Base-by-base conservation (phyloP, 2,113 vertebrate species). In the Dromaius novaehollandiae region DNA sequence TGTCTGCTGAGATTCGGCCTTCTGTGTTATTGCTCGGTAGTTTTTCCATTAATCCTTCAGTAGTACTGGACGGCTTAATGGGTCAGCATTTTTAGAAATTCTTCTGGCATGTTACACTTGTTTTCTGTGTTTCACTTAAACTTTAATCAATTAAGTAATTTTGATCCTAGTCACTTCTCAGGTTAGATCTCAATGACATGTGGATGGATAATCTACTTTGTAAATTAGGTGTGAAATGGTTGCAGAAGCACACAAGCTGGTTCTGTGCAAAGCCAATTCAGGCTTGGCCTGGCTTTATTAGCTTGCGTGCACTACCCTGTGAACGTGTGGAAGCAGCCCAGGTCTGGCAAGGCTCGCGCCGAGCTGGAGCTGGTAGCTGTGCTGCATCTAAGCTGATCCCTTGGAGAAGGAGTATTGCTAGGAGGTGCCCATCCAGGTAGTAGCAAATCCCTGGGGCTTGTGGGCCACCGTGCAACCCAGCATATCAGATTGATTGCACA, bases 191-290 rank as follows among this genome's bases (percentile, higher is more conserved):
- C 5, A 0, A 40, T 0, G 2, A 25, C 74, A 58, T 0, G 2
- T 55, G 88, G 82, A 36, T 28, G 78, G 70, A 63, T 89, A 60
- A 85, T 71, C 36, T 63, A 60, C 90, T 88, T 78, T 82, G 90
- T 79, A 89, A 93, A 91, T 93, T 76, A 89, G 85, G 92, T 95
- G 90, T 85, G 95, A 91, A 94, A 68, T 2, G 51, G 36, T 30
- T 79, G 85, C 70, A 75, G 90, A 85, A 73, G 75, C 1, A 20
- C 74, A 30, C 64, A 66, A 74, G 91, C 93, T 92, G 86, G 24
- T 74, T 89, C 91, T 73, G 42, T 51, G 68, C 71, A 14, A 91
- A 94, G 91, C 86, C 83, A 73, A 58, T 51, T 50, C 46, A 22
- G 83, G 76, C 90, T 82, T 86, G 79, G 61, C 66, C 75, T 71